Conservation (phyloP, 2,797 vertebrate genomes). For the Scyliorhinus canicula region DNA sequence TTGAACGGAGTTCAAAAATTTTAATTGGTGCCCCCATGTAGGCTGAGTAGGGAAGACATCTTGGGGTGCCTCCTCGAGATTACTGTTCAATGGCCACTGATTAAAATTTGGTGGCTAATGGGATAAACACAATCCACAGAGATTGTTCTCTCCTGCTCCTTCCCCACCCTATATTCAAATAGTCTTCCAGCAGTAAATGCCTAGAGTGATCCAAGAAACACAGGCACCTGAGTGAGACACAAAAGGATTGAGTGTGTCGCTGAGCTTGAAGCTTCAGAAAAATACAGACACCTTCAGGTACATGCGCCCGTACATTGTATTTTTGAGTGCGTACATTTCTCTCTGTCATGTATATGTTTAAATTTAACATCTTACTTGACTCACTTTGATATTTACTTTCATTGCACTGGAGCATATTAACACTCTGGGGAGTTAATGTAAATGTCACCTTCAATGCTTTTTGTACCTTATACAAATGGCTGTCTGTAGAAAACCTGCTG, state of each 20-base stretch:
- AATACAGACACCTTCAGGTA: background rate
- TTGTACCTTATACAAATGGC: constrained; percentile 34
- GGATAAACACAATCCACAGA: background rate
- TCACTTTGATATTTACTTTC: constrained; percentile 22
- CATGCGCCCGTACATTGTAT: background rate
- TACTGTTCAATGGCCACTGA: background rate
- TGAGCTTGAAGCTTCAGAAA: background rate
- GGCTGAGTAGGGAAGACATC: background rate
- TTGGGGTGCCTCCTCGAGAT: background rate
- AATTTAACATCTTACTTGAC: constrained; percentile 36
- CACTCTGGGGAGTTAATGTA: constrained; percentile 34
- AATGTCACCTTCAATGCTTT: constrained; percentile 32
- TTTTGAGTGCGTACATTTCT: background rate
- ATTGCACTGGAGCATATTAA: constrained; percentile 27
- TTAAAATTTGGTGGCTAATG: background rate
- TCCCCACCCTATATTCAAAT: background rate
- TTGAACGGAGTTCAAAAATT: background rate
- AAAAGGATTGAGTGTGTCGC: background rate
- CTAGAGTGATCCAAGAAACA: background rate
- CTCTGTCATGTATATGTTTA: background rate
- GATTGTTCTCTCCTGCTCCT: background rate
- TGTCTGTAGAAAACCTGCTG: constrained; percentile 30
- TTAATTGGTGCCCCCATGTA: background rate
- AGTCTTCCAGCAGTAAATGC: background rate
- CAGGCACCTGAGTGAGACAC: background rate